Conservation (phyloP, 2,888 invertebrate species). For the Marronus borbonicus region DNA sequence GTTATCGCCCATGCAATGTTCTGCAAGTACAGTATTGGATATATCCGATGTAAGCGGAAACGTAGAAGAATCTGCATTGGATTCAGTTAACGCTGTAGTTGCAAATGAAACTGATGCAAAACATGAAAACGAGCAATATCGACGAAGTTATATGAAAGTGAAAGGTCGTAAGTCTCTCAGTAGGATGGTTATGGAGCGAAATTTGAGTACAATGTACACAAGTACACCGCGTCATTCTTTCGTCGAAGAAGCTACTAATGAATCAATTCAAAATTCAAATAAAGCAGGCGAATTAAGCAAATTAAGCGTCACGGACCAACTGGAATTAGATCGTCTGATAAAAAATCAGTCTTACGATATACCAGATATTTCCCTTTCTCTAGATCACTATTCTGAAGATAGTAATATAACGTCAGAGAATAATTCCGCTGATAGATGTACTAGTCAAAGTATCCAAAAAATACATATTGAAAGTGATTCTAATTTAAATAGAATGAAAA, state of each 20-base stretch:
- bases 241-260: not conserved
- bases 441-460: not conserved
- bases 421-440: not conserved
- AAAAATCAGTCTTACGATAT: conserved; percentile 12
- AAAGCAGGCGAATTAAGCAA: not conserved
- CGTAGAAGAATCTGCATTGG: not conserved
- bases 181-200: conserved; percentile 49
- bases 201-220: conserved; percentile 37
- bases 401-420: not conserved
- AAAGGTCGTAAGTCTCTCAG: conserved; percentile 48
- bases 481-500: not conserved
- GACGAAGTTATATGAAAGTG: conserved; percentile 22
- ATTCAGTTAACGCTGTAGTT: not conserved
- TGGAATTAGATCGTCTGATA: conserved; percentile 21
- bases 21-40: not conserved
- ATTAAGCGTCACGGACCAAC: not conserved
- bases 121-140: not conserved
- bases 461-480: not conserved
- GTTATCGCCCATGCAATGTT: conserved; percentile 13
- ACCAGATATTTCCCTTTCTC: conserved; percentile 19
- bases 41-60: not conserved
- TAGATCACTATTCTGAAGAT: not conserved
- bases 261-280: not conserved
- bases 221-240: conserved; percentile 31
- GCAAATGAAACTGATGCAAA: not conserved